Percentiles rank a stretch among this genome's conserved stretches.
Conservation (phyloP, 2,888 invertebrate species). For the Xestia sexstrigata region DNA sequence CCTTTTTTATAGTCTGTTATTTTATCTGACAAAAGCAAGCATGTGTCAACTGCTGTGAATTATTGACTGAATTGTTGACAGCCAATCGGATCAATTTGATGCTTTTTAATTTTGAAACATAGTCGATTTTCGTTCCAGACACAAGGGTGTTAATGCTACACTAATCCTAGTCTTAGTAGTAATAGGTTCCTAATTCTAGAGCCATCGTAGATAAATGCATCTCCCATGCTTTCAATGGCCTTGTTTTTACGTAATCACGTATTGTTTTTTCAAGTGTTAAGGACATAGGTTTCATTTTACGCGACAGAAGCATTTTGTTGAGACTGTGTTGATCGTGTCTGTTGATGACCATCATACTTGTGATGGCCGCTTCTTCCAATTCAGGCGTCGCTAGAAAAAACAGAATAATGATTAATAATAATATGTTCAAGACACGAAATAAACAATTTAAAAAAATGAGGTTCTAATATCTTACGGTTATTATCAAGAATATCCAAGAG, state of each 20-base stretch:
- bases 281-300: constrained; percentile 78
- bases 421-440: not conserved
- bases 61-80: not conserved
- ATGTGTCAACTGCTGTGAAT: not conserved
- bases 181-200: not conserved
- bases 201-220: constrained; percentile 68
- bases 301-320: constrained; percentile 75
- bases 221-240: constrained; percentile 79
- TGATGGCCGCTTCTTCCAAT: constrained; percentile 82
- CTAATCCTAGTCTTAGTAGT: not conserved
- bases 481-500: constrained; percentile 77
- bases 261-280: constrained; percentile 75
- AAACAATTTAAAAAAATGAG: not conserved
- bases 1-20: not conserved
- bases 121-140: not conserved
- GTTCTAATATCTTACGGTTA: constrained; percentile 78
- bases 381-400: constrained; percentile 77
- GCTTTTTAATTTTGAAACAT: not conserved
- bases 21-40: not conserved
- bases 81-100: not conserved
- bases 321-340: constrained; percentile 77
- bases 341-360: constrained; percentile 81
- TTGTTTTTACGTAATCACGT: constrained; percentile 77
- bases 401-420: constrained; percentile 12
- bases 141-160: not conserved